Base-by-base conservation (phyloP, 2,888 invertebrate genomes). In the Drosophila flavopinicola region DNA sequence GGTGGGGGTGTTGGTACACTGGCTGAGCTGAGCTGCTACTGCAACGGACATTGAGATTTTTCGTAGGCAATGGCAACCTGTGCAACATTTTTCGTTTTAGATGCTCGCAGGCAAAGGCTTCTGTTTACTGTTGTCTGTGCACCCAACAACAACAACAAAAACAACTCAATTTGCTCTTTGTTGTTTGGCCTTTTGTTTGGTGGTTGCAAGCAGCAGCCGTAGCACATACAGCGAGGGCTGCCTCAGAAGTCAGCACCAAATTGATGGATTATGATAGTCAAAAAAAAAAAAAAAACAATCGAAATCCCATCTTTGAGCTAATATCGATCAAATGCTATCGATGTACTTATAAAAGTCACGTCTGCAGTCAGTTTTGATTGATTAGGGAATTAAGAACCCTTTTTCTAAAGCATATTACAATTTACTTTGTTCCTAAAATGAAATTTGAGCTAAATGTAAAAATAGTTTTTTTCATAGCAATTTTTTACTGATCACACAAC, bases 21-120 rank as follows among this genome's bases (percentile, higher is more conserved):
- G 9, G 10, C 35, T 29, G 42, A 30, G 44, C 30, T 2, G 23
- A 39, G 42, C 54, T 60, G 72, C 54, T 59, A 66, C 79, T 78
- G 80, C 80, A 80, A 67, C 74, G 68, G 85, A 84, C 80, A 84
- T 24, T 75, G 61, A 75, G 75, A 64, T 61, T 76, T 59, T 47
- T 53, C 52, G 83, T 79, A 54, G 79, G 79, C 83, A 73, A 60
- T 70, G 78, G 85, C 85, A 80, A 80, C 80, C 85, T 82, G 82
- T 80, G 85, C 85, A 80, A 66, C 78, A 75, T 79, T 75, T 72
- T 60, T 59, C 70, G 58, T 29, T 44, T 49, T 47, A 60, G 75
- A 38, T 64, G 54, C 33, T 56, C 24, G 33, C 25, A 65, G 57
- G 42, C 54, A 72, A 78, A 47, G 64, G 78, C 67, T 73, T 73